These are phyloP conservation scores for Zele albiditarsus DNA, from an alignment of 2,888 invertebrate genomes.

Conservation along the genomic window DNA sequence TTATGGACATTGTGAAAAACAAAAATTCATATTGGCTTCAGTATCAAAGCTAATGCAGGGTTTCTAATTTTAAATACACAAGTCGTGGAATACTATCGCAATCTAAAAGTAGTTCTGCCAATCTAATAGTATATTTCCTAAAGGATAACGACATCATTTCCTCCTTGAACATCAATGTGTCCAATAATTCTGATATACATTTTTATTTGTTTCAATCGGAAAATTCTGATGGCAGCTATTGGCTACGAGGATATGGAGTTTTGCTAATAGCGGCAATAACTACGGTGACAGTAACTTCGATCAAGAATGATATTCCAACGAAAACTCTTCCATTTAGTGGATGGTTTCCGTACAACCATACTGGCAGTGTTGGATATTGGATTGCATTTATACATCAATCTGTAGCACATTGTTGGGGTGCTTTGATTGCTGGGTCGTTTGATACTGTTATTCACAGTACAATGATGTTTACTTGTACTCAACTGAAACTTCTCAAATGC, in stretches of 20 bases:
- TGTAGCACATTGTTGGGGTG: background rate
- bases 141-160: no score
- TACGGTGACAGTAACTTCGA: background rate
- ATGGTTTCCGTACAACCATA: constrained; percentile 16
- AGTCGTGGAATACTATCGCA: no score
- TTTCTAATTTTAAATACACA: no score
- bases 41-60: no score
- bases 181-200: no score
- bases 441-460: constrained; percentile 12
- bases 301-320: background rate
- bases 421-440: background rate
- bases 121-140: no score
- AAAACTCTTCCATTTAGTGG: constrained; percentile 12
- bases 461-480: constrained; percentile 12
- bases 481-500: constrained; percentile 16
- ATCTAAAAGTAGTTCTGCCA: no score
- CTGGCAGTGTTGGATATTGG: background rate
- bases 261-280: background rate
- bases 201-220: no score
- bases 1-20: no score
- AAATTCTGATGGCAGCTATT: background rate
- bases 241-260: background rate
- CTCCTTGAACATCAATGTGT: no score
- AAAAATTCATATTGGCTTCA: no score
- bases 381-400: constrained; percentile 18